These are phyloP conservation scores for Hofmannophila pseudospretella DNA, from an alignment of 2,888 invertebrate species.

Conservation along the genomic window DNA sequence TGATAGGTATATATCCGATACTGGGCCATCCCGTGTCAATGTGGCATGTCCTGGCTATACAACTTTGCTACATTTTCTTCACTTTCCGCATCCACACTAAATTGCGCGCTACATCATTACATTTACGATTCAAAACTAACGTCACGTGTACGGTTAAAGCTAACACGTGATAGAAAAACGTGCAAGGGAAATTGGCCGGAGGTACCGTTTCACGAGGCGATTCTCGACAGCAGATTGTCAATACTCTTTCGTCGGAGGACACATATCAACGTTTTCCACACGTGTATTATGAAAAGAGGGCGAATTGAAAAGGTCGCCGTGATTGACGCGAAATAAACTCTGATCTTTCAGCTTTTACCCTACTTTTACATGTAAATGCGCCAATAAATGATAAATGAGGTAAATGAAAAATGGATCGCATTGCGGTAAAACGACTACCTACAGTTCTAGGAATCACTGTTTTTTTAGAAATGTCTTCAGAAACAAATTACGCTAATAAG, in stretches of 20 bases:
- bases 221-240: constrained; percentile 26
- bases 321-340: constrained; percentile 3
- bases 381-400: neutral
- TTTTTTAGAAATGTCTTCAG: too few relatives aligned
- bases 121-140: constrained; percentile 11
- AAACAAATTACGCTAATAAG: too few relatives aligned
- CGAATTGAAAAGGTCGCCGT: constrained; percentile 25
- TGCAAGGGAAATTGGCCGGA: constrained; percentile 25
- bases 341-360: neutral
- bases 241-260: constrained; percentile 28
- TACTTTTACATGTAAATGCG: neutral
- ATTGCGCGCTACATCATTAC: constrained; percentile 14
- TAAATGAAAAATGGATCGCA: neutral
- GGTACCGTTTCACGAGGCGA: constrained; percentile 6
- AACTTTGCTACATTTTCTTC: neutral
- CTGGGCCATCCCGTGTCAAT: neutral
- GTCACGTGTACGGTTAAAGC: constrained; percentile 11
- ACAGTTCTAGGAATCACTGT: neutral
- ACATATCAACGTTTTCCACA: constrained; percentile 23
- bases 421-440: neutral
- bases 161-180: constrained; percentile 18
- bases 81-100: constrained; percentile 8
- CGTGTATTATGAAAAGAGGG: constrained; percentile 20
- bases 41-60: neutral
- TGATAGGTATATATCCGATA: too few relatives aligned